These are phyloP conservation scores for Stigmatopora nigra DNA, from an alignment of 2,113 vertebrate species.

Conservation along the genomic window DNA sequence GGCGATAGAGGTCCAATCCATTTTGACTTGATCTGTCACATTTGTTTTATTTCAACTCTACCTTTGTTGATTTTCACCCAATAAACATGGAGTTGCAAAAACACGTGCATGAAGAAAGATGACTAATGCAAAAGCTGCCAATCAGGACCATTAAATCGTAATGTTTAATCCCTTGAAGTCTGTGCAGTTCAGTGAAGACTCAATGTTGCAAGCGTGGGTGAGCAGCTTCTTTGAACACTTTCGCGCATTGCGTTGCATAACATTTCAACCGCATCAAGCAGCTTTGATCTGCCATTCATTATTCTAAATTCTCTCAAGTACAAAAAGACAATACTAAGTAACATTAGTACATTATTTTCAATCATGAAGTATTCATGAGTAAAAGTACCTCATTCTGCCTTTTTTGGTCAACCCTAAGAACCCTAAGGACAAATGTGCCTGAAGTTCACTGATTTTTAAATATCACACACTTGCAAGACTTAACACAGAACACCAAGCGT, in stretches of 20 bases:
- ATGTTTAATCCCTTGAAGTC: slow-evolving; percentile 18
- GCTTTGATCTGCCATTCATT: slow-evolving; percentile 38
- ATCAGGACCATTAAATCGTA: slow-evolving; percentile 30
- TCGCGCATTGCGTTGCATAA: slow-evolving; percentile 21
- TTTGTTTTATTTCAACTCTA: neutral
- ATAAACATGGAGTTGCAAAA: neutral
- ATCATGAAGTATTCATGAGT: slow-evolving; percentile 22
- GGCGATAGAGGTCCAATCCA: too few relatives aligned
- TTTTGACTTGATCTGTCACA: slow-evolving; percentile 9
- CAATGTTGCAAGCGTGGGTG: slow-evolving; percentile 21
- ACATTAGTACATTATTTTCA: slow-evolving; percentile 15
- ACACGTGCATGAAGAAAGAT: slow-evolving; percentile 24
- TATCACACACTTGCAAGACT: slow-evolving; percentile 39
- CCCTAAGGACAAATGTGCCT: slow-evolving; percentile 18
- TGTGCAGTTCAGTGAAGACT: slow-evolving; percentile 13
- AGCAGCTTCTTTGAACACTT: slow-evolving; percentile 27
- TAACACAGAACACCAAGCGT: slow-evolving; percentile 37
- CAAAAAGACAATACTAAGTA: neutral
- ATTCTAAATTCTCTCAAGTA: slow-evolving; percentile 26
- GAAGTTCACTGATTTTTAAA: slow-evolving; percentile 41
- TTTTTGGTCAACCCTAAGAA: slow-evolving; percentile 24
- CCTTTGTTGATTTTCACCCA: slow-evolving; percentile 16
- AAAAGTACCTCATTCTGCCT: slow-evolving; percentile 8
- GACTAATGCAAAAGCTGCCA: slow-evolving; percentile 43
- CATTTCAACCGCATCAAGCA: slow-evolving; percentile 23